Evolutionary conservation across 2,888 invertebrate species (phyloP).

Genomic region (Encarsia formosa): DNA sequence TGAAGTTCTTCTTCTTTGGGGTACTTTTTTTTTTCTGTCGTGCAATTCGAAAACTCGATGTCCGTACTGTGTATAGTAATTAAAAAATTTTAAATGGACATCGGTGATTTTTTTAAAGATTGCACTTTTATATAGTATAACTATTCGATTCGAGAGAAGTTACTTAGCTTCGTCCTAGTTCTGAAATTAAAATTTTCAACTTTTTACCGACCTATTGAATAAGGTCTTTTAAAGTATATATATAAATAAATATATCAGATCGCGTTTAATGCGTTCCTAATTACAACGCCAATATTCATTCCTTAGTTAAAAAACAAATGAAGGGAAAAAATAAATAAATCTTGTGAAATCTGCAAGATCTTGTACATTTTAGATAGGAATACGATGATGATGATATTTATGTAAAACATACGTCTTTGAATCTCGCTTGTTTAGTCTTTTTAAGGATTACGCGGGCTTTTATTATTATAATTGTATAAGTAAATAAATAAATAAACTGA

Average conservation of each 20-base stretch:
- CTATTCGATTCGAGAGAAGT: conserved; percentile 10
- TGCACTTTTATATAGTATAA: conserved; percentile 21
- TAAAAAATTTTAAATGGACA: too few species aligned
- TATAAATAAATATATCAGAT: conserved; percentile 5
- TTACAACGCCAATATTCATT: conserved; percentile 32
- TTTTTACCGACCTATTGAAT: conserved; percentile 13
- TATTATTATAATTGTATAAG: too few species aligned
- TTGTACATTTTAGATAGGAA: conserved; percentile 30
- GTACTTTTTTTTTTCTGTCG: too few species aligned
- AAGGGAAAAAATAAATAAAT: too few species aligned
- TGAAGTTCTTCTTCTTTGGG: too few species aligned
- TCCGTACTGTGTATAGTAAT: too few species aligned
- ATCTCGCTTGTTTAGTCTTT: conserved; percentile 24
- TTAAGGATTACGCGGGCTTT: conserved; percentile 4
- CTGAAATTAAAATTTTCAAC: conserved; percentile 11
- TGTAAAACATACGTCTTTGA: conserved; percentile 25
- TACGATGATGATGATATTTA: too few species aligned
- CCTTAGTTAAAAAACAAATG: conserved; percentile 28
- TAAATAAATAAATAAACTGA: background rate
- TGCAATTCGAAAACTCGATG: conserved; percentile 25
- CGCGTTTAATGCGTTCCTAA: conserved; percentile 15
- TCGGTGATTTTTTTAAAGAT: too few species aligned
- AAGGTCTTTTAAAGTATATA: too few species aligned
- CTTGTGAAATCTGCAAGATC: conserved; percentile 26
- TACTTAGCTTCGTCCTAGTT: conserved; percentile 18